phyloP scores from a whole-genome alignment of 2,888 invertebrate species.

The Clistopyga incitator region DNA sequence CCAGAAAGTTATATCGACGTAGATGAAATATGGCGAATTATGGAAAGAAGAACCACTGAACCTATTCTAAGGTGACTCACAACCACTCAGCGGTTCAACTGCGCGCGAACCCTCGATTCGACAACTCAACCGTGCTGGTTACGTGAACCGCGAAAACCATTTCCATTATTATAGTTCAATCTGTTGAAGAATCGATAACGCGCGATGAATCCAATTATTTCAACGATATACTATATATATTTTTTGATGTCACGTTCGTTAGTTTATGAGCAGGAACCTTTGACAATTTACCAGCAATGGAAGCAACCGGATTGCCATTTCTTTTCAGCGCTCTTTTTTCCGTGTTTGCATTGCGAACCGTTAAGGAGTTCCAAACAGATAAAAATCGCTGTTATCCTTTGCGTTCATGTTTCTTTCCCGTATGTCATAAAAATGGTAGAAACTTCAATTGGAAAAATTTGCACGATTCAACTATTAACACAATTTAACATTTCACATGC shows the following conservation, averaged over 20 bases:
- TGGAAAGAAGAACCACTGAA: slow-evolving; percentile 71
- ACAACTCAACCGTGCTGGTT: slow-evolving; percentile 79
- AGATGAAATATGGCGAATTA: slow-evolving; percentile 27
- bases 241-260: slow-evolving; percentile 52
- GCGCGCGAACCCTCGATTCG: slow-evolving; percentile 80
- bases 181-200: slow-evolving; percentile 75
- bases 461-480: too few relatives aligned
- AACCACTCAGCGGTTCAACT: slow-evolving; percentile 79
- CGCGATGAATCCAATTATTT: slow-evolving; percentile 77
- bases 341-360: not conserved
- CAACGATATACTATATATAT: slow-evolving; percentile 47
- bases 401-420: not conserved
- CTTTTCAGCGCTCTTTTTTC: not conserved
- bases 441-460: not conserved
- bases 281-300: slow-evolving; percentile 5
- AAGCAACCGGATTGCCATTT: not conserved
- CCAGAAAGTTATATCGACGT: slow-evolving; percentile 17
- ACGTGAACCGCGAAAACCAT: slow-evolving; percentile 82
- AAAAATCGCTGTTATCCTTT: not conserved
- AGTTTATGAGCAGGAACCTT: slow-evolving; percentile 19
- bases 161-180: slow-evolving; percentile 78
- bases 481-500: too few relatives aligned
- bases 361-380: not conserved
- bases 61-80: slow-evolving; percentile 80
- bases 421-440: too few relatives aligned